Evolutionary conservation across 2,888 invertebrate genomes (phyloP).

Genomic region (Agonopterix subpropinquella): DNA sequence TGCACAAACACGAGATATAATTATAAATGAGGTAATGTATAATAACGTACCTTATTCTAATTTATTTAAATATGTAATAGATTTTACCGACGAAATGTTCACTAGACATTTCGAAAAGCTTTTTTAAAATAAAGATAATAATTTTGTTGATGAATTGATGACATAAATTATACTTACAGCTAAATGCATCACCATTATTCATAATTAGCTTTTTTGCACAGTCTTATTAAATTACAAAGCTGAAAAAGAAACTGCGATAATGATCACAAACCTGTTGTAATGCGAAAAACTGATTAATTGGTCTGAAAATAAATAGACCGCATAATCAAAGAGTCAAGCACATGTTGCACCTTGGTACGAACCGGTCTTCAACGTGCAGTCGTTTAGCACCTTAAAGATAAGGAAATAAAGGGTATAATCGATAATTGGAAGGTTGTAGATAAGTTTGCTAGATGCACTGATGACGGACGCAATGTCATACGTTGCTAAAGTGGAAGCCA

Average conservation of each 20-base stretch:
- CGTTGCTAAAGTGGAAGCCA: slow-evolving; percentile 9
- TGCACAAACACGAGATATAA: too few species aligned
- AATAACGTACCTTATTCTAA: too few species aligned
- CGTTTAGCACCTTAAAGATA: slow-evolving; percentile 9
- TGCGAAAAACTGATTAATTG: slow-evolving; percentile 42
- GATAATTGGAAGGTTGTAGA: not conserved
- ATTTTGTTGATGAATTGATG: too few species aligned
- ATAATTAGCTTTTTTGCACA: not conserved
- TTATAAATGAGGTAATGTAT: too few species aligned
- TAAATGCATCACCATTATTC: too few species aligned
- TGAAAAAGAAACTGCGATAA: not conserved
- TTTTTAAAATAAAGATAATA: too few species aligned
- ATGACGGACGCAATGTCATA: slow-evolving; percentile 29
- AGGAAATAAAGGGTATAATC: slow-evolving; percentile 10
- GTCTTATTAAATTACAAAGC: not conserved
- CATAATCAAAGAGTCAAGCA: slow-evolving; percentile 43
- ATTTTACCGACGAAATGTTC: too few species aligned
- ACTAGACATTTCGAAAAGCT: too few species aligned
- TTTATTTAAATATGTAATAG: too few species aligned
- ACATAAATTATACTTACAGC: too few species aligned
- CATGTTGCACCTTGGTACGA: slow-evolving; percentile 27
- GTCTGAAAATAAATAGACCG: slow-evolving; percentile 56
- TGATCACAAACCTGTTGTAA: slow-evolving; percentile 39
- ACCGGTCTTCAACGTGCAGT: slow-evolving; percentile 12
- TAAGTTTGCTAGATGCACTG: slow-evolving; percentile 16